Percentiles rank a stretch among this genome's conserved stretches.
Evolutionary conservation across 2,113 vertebrate genomes (phyloP).

Genomic region (Apodemus speciosus): DNA sequence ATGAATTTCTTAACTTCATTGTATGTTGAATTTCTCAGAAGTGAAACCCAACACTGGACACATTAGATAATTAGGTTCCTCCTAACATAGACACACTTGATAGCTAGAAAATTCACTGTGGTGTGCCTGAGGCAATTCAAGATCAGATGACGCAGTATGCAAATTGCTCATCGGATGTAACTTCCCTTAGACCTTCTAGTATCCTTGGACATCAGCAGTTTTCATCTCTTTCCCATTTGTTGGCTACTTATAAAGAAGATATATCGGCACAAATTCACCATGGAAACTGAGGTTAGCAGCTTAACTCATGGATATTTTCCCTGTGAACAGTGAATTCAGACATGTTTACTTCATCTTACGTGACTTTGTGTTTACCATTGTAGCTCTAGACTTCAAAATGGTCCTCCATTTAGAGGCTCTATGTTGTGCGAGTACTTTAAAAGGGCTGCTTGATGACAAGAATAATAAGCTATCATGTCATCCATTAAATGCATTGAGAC

Average conservation of each 20-base stretch:
- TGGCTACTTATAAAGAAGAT: neutral
- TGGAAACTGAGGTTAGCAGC: slow-evolving; percentile 2
- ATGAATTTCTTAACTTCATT: slow-evolving; percentile 68
- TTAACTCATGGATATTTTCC: slow-evolving; percentile 1
- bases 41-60: slow-evolving; percentile 50
- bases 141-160: slow-evolving; percentile 27
- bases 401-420: neutral
- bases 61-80: slow-evolving; percentile 57
- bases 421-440: neutral
- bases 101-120: slow-evolving; percentile 68
- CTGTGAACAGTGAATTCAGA: slow-evolving; percentile 28
- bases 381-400: neutral
- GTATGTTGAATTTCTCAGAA: slow-evolving; percentile 50
- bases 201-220: slow-evolving; percentile 13
- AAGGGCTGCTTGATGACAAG: neutral
- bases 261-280: slow-evolving; percentile 1
- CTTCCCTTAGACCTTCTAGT: slow-evolving; percentile 5
- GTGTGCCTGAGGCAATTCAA: slow-evolving; percentile 46
- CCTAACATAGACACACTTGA: slow-evolving; percentile 60
- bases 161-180: slow-evolving; percentile 26
- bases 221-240: neutral
- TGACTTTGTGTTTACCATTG: neutral
- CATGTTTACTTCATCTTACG: neutral
- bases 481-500: slow-evolving; percentile 10
- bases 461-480: neutral